These are phyloP conservation scores for Eulemur mongoz DNA, from an alignment of 2,797 vertebrate species.

Conservation along the genomic window DNA sequence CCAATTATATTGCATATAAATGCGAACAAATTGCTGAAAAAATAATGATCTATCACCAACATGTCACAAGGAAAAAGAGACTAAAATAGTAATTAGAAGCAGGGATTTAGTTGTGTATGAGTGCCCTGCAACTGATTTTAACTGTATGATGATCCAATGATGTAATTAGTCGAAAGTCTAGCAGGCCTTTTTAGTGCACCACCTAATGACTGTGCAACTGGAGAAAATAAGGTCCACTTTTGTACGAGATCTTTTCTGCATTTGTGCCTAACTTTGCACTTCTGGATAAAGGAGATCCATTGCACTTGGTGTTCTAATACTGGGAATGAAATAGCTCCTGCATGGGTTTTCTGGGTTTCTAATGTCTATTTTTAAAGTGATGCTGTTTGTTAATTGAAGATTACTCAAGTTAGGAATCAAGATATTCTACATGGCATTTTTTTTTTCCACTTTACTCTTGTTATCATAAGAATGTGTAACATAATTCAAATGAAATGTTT, in stretches of 20 bases:
- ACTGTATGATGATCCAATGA: conserved; percentile 92
- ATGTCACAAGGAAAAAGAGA: conserved; percentile 95
- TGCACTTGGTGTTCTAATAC: neutral
- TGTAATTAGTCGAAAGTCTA: conserved; percentile 94
- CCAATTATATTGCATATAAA: conserved; percentile 99
- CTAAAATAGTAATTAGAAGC: conserved; percentile 99
- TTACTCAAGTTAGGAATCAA: conserved; percentile 34
- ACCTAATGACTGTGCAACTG: conserved; percentile 89
- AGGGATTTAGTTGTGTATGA: conserved; percentile 92
- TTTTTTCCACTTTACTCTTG: conserved; percentile 43
- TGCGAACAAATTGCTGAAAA: conserved; percentile 99
- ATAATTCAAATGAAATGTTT: conserved; percentile 78
- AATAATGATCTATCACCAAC: conserved; percentile 99
- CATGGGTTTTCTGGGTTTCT: neutral
- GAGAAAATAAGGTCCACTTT: conserved; percentile 70
- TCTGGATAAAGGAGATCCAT: neutral
- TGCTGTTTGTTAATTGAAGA: neutral
- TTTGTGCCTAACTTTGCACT: conserved; percentile 54
- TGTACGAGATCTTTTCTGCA: conserved; percentile 49
- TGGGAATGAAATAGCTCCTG: neutral
- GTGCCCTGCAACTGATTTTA: conserved; percentile 90
- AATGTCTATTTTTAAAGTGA: conserved; percentile 23
- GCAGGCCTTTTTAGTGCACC: conserved; percentile 87
- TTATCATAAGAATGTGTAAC: conserved; percentile 60
- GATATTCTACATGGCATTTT: neutral